A percentile compares a stretch with the other conserved stretches of the same genome.
Conservation (phyloP, 1,140 invertebrate genomes). For the Tetragonula clypearis region DNA sequence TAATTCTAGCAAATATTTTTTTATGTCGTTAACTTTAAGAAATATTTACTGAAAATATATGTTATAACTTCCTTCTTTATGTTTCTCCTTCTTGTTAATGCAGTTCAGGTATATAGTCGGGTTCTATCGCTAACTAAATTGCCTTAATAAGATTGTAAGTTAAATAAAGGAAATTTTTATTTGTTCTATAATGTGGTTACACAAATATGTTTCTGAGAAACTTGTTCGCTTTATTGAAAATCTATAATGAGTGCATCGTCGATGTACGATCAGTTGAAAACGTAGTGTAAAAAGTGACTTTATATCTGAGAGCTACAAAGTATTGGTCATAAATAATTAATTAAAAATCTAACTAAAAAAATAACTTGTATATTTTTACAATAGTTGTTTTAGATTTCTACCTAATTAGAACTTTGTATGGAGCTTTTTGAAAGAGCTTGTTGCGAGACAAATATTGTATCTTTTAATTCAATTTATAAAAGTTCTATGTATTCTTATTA, state of each 20-base stretch:
- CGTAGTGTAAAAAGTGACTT: slow-evolving; percentile 29
- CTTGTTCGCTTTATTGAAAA: slow-evolving; percentile 59
- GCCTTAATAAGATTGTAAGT: slow-evolving; percentile 26
- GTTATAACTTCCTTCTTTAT: slow-evolving; percentile 1
- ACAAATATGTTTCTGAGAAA: slow-evolving; percentile 37
- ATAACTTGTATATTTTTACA: neutral
- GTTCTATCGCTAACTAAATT: slow-evolving; percentile 36
- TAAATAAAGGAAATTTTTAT: slow-evolving; percentile 17
- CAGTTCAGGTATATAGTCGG: neutral
- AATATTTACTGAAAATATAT: slow-evolving; percentile 6
- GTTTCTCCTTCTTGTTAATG: slow-evolving; percentile 17
- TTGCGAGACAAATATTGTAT: neutral
- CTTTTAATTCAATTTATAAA: neutral
- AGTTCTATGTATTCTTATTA: neutral
- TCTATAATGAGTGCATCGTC: slow-evolving; percentile 45
- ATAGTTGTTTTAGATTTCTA: neutral
- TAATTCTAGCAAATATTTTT: slow-evolving; percentile 27
- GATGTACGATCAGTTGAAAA: slow-evolving; percentile 49
- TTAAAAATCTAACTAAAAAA: neutral
- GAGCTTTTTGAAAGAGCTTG: neutral
- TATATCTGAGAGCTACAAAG: slow-evolving; percentile 60
- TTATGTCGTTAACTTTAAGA: slow-evolving; percentile 29
- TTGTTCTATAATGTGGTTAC: slow-evolving; percentile 13
- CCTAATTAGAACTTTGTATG: neutral
- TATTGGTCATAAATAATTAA: slow-evolving; percentile 2